phyloP scores from a whole-genome alignment of 2,113 vertebrate genomes.

The Hymenochirus boettgeri region DNA sequence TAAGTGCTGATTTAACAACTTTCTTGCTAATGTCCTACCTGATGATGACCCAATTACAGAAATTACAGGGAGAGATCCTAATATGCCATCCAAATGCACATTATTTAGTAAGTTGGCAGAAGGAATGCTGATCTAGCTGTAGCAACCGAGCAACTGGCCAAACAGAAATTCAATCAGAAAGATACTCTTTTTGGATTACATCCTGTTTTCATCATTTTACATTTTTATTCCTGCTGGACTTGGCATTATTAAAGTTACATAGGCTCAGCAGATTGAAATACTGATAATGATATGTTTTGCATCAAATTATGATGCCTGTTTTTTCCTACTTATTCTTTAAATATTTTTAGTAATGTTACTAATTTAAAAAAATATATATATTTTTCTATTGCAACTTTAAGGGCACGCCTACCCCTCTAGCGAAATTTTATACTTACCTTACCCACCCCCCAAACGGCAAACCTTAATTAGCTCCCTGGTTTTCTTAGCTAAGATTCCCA shows the following conservation, averaged over 20 bases:
- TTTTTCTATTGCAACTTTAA: too few relatives aligned
- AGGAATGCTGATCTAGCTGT: constrained; percentile 24
- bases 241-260: background rate
- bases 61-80: constrained; percentile 14
- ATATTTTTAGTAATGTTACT: background rate
- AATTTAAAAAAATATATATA: too few relatives aligned
- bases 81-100: constrained; percentile 19
- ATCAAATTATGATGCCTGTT: background rate
- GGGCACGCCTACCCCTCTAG: too few relatives aligned
- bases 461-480: too few relatives aligned
- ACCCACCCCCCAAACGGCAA: too few relatives aligned
- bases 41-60: constrained; percentile 31
- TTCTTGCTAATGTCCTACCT: constrained; percentile 22
- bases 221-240: constrained; percentile 5
- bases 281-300: background rate
- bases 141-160: constrained; percentile 20
- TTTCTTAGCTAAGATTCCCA: too few relatives aligned
- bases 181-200: constrained; percentile 21
- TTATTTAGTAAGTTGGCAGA: constrained; percentile 17
- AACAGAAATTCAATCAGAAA: constrained; percentile 29
- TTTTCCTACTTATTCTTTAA: background rate
- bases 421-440: too few relatives aligned
- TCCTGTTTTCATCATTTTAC: constrained; percentile 8
- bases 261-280: background rate
- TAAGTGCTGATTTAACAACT: constrained; percentile 19